phyloP scores from a whole-genome alignment of 2,113 vertebrate species.

The Petromus typicus region DNA sequence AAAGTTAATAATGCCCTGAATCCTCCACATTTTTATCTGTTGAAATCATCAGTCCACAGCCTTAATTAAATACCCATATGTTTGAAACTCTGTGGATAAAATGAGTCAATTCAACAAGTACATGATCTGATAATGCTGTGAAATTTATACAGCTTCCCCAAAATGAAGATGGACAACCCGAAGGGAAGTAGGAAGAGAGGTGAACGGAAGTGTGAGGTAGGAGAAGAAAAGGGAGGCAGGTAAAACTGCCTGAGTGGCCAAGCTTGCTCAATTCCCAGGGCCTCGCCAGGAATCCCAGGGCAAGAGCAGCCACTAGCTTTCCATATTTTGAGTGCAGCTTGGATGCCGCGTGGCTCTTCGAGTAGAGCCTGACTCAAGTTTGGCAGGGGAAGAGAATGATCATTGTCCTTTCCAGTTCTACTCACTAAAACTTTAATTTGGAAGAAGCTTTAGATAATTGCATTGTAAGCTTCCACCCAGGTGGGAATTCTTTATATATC shows the following conservation, averaged over 20 bases:
- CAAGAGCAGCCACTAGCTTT: neutral
- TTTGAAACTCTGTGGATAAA: conserved; percentile 42
- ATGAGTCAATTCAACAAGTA: neutral
- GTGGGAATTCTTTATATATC: neutral
- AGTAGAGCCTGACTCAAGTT: neutral
- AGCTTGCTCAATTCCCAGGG: neutral
- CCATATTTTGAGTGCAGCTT: neutral
- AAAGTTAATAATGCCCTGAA: neutral
- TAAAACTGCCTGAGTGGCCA: neutral
- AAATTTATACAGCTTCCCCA: neutral
- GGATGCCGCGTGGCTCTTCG: neutral
- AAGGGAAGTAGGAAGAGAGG: neutral
- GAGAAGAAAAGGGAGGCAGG: neutral
- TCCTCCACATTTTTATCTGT: conserved; percentile 65
- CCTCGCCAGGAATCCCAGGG: neutral
- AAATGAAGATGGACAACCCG: conserved; percentile 41
- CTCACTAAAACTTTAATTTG: neutral
- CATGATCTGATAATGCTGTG: neutral
- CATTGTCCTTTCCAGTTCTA: neutral
- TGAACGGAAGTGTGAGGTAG: neutral
- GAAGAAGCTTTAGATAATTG: conserved; percentile 13
- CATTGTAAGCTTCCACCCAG: too few relatives aligned
- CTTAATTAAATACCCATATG: conserved; percentile 73
- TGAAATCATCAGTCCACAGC: conserved; percentile 63
- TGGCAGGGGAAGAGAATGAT: conserved; percentile 4